Conservation (phyloP, 2,113 vertebrate species). For the Triplophysa rosa region DNA sequence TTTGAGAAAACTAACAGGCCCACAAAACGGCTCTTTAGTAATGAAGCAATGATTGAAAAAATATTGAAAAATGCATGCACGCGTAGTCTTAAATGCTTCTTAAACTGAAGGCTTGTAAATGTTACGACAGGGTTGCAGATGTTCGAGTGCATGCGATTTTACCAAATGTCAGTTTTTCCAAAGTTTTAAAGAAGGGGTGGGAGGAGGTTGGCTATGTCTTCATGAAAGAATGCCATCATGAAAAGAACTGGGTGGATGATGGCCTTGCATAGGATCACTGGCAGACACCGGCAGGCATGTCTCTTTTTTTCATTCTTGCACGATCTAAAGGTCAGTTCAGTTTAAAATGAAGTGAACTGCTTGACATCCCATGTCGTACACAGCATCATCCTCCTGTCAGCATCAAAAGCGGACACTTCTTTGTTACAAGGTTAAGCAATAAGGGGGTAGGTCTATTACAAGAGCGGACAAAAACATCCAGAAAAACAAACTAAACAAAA, state of each 20-base stretch:
- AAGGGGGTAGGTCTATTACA: not conserved
- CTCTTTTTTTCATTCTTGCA: not conserved
- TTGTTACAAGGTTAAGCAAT: not conserved
- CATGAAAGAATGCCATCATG: slow-evolving; percentile 2
- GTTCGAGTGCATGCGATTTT: slow-evolving; percentile 29
- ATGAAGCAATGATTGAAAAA: not conserved
- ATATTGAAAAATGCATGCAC: not conserved
- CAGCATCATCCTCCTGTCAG: not conserved
- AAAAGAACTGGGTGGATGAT: not conserved
- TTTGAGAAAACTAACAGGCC: not conserved
- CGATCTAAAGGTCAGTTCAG: no score
- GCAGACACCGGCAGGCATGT: no score
- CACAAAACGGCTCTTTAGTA: not conserved
- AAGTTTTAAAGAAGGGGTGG: slow-evolving; percentile 6
- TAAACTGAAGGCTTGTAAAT: not conserved
- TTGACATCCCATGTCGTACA: not conserved
- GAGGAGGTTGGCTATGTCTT: slow-evolving; percentile 19
- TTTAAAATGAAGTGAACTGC: not conserved
- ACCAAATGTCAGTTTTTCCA: slow-evolving; percentile 42
- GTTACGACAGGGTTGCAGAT: slow-evolving; percentile 4
- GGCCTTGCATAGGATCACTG: not conserved
- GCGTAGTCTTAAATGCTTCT: not conserved
- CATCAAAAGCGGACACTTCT: not conserved
- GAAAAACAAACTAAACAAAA: not conserved
- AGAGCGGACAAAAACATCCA: not conserved